These are phyloP conservation scores for Drosophila koepferae DNA, from an alignment of 2,888 invertebrate species.

Conservation along the genomic window DNA sequence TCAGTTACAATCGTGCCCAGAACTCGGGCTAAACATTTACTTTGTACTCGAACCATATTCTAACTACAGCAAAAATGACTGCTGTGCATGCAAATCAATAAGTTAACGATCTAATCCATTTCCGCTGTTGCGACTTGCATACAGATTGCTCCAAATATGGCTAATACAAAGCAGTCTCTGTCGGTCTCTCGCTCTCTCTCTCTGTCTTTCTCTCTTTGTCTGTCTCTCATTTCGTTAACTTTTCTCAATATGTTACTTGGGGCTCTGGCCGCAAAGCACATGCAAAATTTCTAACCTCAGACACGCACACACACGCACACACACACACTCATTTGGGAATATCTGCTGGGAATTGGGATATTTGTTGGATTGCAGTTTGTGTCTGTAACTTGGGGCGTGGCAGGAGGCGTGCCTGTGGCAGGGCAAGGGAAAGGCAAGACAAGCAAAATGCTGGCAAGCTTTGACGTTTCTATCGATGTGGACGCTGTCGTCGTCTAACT, in stretches of 20 bases:
- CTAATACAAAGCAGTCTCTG: slow-evolving; percentile 27
- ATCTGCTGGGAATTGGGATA: slow-evolving; percentile 25
- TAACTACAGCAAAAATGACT: slow-evolving; percentile 32
- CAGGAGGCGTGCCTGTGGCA: slow-evolving; percentile 1
- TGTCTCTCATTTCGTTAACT: slow-evolving; percentile 2
- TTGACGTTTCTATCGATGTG: slow-evolving; percentile 33
- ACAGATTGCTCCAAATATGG: slow-evolving; percentile 53
- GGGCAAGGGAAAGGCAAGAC: neutral
- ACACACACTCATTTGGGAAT: slow-evolving; percentile 32
- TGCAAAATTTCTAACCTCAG: slow-evolving; percentile 14
- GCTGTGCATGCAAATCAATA: slow-evolving; percentile 56
- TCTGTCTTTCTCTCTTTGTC: neutral
- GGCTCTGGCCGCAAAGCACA: slow-evolving; percentile 11
- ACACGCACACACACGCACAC: slow-evolving; percentile 3
- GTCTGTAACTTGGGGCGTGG: slow-evolving; percentile 7
- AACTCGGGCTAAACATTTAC: slow-evolving; percentile 16
- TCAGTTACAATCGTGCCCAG: neutral
- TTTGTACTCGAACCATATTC: slow-evolving; percentile 26
- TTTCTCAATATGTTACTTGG: slow-evolving; percentile 24
- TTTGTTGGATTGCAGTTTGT: slow-evolving; percentile 45
- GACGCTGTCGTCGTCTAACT: slow-evolving; percentile 49
- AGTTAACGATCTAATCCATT: slow-evolving; percentile 63
- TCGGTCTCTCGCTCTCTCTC: neutral
- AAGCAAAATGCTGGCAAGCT: slow-evolving; percentile 20
- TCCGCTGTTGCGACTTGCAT: slow-evolving; percentile 58